Evolutionary conservation across 2,888 invertebrate species (phyloP).

Genomic region (Caenorhabditis doughertyi): DNA sequence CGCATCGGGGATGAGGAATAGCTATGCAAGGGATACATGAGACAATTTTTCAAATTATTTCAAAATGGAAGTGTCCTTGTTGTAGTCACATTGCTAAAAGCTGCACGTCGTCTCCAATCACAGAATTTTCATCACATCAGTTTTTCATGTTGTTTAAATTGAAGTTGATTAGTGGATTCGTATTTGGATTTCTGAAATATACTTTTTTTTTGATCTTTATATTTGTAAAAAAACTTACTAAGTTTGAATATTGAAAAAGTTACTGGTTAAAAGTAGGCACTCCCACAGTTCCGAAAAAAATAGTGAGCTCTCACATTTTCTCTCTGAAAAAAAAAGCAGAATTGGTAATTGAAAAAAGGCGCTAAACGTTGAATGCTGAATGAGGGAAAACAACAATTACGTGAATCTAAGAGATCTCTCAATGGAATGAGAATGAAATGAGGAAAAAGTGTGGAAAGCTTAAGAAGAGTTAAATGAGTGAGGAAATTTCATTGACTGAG

Average conservation of each 20-base stretch:
- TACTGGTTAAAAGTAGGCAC: neutral
- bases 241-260: neutral
- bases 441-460: constrained; percentile 3
- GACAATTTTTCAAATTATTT: neutral
- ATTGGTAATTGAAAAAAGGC: constrained; percentile 14
- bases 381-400: constrained; percentile 32
- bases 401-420: neutral
- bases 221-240: too few species aligned
- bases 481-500: neutral
- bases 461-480: neutral
- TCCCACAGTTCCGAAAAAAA: constrained; percentile 17
- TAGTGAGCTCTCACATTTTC: constrained; percentile 42
- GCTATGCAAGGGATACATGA: constrained; percentile 37
- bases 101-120: constrained; percentile 75
- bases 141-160: constrained; percentile 50
- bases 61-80: neutral
- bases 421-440: neutral
- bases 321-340: constrained; percentile 12
- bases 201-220: neutral
- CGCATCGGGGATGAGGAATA: constrained; percentile 70
- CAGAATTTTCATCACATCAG: constrained; percentile 71
- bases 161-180: neutral
- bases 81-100: constrained; percentile 38
- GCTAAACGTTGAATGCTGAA: constrained; percentile 52
- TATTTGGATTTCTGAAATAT: constrained; percentile 24